A percentile compares a stretch with the other conserved stretches of the same genome.
phyloP scores from a whole-genome alignment of 2,888 invertebrate species.

The Craniophora ligustri region DNA sequence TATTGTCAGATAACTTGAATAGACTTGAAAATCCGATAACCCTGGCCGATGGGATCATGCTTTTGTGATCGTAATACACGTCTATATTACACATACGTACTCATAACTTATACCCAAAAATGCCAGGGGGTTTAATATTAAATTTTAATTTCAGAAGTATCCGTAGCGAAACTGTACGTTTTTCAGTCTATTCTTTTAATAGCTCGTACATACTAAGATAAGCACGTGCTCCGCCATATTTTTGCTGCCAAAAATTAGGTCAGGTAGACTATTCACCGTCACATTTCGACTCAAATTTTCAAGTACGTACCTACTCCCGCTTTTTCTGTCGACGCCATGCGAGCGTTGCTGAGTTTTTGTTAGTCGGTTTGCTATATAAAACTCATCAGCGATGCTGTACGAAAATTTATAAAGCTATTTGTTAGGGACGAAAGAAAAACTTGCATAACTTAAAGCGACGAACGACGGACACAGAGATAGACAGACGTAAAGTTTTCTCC shows the following conservation, averaged over 20 bases:
- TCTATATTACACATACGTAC: no score
- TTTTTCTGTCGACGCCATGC: constrained; percentile 10
- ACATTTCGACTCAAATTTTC: neutral
- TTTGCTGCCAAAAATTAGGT: constrained; percentile 1
- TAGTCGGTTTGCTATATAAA: constrained; percentile 27
- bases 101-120: no score
- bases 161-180: neutral
- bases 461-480: constrained; percentile 1
- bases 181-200: neutral
- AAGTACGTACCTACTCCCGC: neutral
- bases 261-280: constrained; percentile 1
- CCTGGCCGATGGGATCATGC: no score
- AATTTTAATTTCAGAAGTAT: no score
- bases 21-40: no score
- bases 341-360: constrained; percentile 40
- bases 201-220: neutral
- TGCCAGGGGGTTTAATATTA: no score
- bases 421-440: constrained; percentile 26
- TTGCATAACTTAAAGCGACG: constrained; percentile 39
- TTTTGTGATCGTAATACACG: no score
- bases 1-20: neutral
- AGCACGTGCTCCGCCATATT: neutral
- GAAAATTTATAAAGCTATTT: constrained; percentile 14
- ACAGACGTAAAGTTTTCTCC: neutral
- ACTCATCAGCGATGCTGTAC: constrained; percentile 44